Evolutionary conservation across 2,888 invertebrate genomes (phyloP), one percentile per base, ranked within the genome.

Genomic region (Drepana falcataria): DNA sequence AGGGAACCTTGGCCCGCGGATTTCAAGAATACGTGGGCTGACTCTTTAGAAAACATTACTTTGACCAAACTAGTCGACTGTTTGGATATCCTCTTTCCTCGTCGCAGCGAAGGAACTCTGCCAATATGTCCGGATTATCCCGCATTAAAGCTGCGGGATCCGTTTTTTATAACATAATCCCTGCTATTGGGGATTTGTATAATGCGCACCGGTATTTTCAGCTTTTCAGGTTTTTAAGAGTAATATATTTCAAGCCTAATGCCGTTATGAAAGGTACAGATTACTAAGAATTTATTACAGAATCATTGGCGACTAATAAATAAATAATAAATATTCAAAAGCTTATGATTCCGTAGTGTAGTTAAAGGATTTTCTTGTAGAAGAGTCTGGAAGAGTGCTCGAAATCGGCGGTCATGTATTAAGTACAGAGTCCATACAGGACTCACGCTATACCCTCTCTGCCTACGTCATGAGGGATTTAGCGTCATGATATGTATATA

Each of bases 1-100:
- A 41, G 6, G 48, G 53, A 41, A 53, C 64, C 65, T 69, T 65
- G 61, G 62, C 55, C 58, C 53, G 58, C 47, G 53, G 63, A 52
- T 53, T 60, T 52, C 48, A 52, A 40, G 55, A 51, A 41, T 40
- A 48, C 58, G 51, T 35, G 34, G 59, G 53, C 35, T 34, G 35
- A 48, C 9, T n/a, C 35, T 35, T 41, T 33, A 7, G 48, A 52
- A 44, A 41, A 35, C 40, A 53, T 48, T 53, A 33, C 35, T 53
- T 37, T 40, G 48, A 53, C 47, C 48, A 35, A 51, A 47, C 37
- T 53, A 5, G 48, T 9, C 48, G 48, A 37, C 48, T 51, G 53
- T 53, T 52, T 33, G 4, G 40, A 48, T 9, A 3, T 6, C 7
- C 37, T 21, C 49, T 49, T 49, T 49, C 37, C 34, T 51, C 9